Base-by-base conservation (phyloP, 2,797 vertebrate species). In the Rhodeus uyekii region DNA sequence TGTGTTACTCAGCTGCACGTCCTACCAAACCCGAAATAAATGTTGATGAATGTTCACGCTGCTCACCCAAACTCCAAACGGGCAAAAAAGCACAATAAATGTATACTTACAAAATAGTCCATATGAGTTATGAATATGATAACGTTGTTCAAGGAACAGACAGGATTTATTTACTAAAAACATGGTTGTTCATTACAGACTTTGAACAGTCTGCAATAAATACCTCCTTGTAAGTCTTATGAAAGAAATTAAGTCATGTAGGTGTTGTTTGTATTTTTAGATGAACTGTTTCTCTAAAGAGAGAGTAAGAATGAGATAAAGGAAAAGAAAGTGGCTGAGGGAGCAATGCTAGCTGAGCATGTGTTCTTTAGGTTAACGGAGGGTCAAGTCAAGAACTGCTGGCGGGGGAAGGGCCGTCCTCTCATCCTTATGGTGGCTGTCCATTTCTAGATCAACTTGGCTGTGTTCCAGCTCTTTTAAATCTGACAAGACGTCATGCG, bases 381-480 rank as follows among this genome's bases (percentile, higher is more conserved):
- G 72, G 61, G 72, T 82, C 65, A 68, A 46, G 83, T 84, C 87
- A 74, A 85, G 36, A 85, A 92, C 78, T 83, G 89, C 87, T 86
- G 85, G 82, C 82, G 86, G 89, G 90, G 86, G 67, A 24, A 79
- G 61, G 82, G 65, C 29, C 10, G 71, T 74, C 75, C 82, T 67
- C 36, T 42, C 61, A 68, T 63, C 87, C 87, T 89, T 92, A 90
- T 90, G 89, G 90, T 91, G 94, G 94, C 95, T 97, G 96, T 97
- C 96, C 96, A 97, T 98, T 97, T 98, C 97, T 95, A 96, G 96
- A 97, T 97, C 96, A 98, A 97, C 96, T 97, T 98, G 97, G 97
- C 96, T 91, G 85, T 92, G 94, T 92, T 96, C 97, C 97, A 98
- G 94, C 93, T 94, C 94, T 95, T 92, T 95, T 96, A 96, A 95